phyloP scores from a whole-genome alignment of 1,140 invertebrate genomes.

The Zaprionus capensis region DNA sequence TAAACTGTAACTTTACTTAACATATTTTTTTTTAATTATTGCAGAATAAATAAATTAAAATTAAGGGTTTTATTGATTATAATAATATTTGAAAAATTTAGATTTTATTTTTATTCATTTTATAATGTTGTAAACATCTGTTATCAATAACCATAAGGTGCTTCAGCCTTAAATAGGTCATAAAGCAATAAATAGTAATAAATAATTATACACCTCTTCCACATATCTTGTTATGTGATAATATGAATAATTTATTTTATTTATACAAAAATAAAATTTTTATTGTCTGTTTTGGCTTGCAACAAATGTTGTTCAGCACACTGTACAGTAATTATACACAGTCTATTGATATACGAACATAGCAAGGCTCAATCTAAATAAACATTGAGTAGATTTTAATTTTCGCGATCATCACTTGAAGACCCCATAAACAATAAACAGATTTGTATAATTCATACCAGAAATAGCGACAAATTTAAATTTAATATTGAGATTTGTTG shows the following conservation, averaged over 20 bases:
- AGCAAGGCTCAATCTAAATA: constrained; percentile 6
- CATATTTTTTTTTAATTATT: background rate
- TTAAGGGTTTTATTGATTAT: no score
- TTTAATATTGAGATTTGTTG: background rate
- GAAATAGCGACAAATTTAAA: constrained; percentile 4
- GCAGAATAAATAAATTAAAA: background rate
- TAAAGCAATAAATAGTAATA: background rate
- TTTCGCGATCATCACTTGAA: constrained; percentile 8
- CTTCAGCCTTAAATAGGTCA: background rate
- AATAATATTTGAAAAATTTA: background rate
- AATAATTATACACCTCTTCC: background rate
- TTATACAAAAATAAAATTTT: background rate
- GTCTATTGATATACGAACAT: constrained; percentile 6
- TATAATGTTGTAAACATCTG: background rate
- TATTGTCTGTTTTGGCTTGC: background rate
- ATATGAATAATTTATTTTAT: background rate
- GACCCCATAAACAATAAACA: background rate
- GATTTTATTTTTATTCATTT: background rate
- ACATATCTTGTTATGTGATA: background rate
- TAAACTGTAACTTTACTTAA: background rate
- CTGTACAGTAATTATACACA: constrained; percentile 1
- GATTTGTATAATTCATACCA: background rate
- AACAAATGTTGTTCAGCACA: background rate
- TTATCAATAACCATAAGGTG: background rate
- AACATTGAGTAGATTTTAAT: constrained; percentile 6